Base-by-base conservation (phyloP, 2,113 vertebrate species). In the Coptodon rendalli region DNA sequence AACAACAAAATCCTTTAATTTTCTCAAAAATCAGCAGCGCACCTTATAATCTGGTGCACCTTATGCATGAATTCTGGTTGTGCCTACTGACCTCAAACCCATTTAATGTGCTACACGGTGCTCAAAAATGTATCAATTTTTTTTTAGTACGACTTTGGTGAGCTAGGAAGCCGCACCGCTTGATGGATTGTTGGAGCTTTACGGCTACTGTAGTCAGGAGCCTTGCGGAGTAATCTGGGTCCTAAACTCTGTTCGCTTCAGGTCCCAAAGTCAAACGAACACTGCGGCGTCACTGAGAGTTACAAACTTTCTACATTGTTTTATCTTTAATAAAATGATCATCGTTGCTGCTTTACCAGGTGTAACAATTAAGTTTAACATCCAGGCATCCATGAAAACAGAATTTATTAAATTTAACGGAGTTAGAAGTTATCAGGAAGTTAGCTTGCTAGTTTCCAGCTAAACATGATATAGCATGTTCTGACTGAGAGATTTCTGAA, bases 161-260 rank as follows among this genome's bases (percentile, higher is more conserved):
- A 24, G 12, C 54, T 1, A 56, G 0, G 0, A 56, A 56, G 54
- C 12, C 0, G 6, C 56, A 57, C 13, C 0, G 1, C 56, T 1
- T 29, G 56, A 59, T 59, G 1, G 13, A 16, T 59, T 59, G 56
- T 57, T 29, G 24, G 56, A 59, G 57, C 27, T 0, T 59, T 59
- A 59, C 0, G 0, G 27, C 57, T 31, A 9, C 2, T 0, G 27
- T 31, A 9, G 5, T 31, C 27, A 1, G 27, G 14, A 59, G 14
- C 57, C 57, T 31, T 7, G 2, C 0, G 0, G 57, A 59, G 14
- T 0, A 2, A 59, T 59, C 57, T 59, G 57, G 27, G 27, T 59
- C 56, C 27, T 16, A 59, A 59, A 59, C 27, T 31, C 56, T 31
- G 14, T 59, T 9, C 0, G 0, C 0, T 59, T 17, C 14, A 9